These are phyloP conservation scores for Chlamydotis undulata DNA, from an alignment of 2,113 vertebrate genomes.

Conservation along the genomic window DNA sequence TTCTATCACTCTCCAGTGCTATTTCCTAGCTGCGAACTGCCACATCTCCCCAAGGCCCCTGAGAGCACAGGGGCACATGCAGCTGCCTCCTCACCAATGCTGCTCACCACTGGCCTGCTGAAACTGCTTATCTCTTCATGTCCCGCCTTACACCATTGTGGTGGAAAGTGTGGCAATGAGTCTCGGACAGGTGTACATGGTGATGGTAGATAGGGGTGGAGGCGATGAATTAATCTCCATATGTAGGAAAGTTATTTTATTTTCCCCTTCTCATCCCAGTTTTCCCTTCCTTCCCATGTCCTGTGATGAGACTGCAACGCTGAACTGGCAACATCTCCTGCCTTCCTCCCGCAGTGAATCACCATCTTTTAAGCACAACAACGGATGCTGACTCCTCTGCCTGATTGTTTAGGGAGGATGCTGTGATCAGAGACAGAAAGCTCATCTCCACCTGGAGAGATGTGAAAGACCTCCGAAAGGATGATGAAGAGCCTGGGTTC, in stretches of 20 bases:
- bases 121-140: background rate
- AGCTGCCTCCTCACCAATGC: background rate
- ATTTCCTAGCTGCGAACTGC: background rate
- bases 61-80: background rate
- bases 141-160: background rate
- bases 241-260: background rate
- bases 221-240: background rate
- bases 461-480: background rate
- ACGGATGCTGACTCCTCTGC: background rate
- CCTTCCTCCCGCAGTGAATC: background rate
- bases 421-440: background rate
- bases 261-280: background rate
- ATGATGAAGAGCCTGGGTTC: background rate
- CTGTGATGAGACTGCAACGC: background rate
- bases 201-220: background rate
- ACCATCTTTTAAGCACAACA: background rate
- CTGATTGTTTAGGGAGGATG: background rate
- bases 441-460: background rate
- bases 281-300: background rate
- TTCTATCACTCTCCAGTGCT: background rate
- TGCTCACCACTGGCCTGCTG: rapidly evolving
- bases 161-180: background rate
- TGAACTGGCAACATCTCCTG: background rate
- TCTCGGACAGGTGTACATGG: background rate
- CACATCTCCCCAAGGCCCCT: background rate